Percentiles rank a stretch among this genome's conserved stretches.
phyloP scores from a whole-genome alignment of 1,140 invertebrate species.

The Megalonaias nervosa region DNA sequence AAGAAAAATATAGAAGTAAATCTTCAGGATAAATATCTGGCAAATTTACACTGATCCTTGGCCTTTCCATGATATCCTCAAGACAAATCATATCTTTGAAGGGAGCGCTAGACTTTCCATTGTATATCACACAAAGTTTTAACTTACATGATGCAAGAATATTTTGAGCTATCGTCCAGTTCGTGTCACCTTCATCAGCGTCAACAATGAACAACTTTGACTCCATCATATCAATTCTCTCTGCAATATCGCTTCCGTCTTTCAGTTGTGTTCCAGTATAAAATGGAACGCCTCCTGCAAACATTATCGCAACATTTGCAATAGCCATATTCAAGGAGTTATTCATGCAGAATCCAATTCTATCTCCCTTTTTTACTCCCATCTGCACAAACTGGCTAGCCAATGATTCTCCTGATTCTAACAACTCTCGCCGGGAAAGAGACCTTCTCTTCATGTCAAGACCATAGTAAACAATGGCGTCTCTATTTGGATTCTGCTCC shows the following conservation, averaged over 20 bases:
- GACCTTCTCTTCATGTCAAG: neutral
- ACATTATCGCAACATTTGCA: neutral
- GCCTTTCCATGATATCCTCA: neutral
- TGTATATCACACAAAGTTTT: neutral
- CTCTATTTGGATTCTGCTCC: conserved; percentile 5
- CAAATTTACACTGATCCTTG: neutral
- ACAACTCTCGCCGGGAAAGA: conserved; percentile 10
- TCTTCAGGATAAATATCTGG: conserved; percentile 27
- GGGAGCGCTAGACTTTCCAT: conserved; percentile 4
- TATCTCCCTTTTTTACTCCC: conserved; percentile 14
- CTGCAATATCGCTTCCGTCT: conserved; percentile 21
- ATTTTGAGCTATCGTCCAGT: conserved; percentile 10
- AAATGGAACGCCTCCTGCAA: conserved; percentile 25
- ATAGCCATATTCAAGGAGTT: conserved; percentile 25
- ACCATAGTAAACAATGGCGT: conserved; percentile 27
- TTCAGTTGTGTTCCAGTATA: conserved; percentile 8
- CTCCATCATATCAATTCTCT: conserved; percentile 3
- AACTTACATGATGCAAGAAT: neutral
- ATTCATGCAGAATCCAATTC: conserved; percentile 11
- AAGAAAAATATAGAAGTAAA: conserved; percentile 8
- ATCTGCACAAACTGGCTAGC: conserved; percentile 9
- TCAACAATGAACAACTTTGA: conserved; percentile 16
- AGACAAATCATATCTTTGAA: neutral
- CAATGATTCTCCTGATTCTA: neutral
- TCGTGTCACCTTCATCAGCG: neutral